Evolutionary conservation across 2,113 vertebrate genomes (phyloP).

Genomic region (Dasypus novemcinctus): DNA sequence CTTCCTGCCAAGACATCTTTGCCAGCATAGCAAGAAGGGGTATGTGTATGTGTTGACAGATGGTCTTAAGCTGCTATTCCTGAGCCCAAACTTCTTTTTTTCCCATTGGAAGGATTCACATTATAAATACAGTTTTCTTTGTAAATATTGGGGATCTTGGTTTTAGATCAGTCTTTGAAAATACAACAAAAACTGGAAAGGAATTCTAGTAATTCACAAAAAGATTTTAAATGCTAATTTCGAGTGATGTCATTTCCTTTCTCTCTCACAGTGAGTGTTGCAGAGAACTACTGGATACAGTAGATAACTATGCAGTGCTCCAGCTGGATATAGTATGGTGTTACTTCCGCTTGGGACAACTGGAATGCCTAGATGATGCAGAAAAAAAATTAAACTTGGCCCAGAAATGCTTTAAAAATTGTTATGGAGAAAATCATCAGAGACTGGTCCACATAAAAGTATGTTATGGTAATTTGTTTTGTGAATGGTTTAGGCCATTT

Average conservation of each 20-base stretch:
- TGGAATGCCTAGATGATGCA: constrained; percentile 91
- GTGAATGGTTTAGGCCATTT: not conserved
- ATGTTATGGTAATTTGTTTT: not conserved
- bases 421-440: constrained; percentile 92
- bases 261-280: constrained; percentile 86
- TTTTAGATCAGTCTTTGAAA: not conserved
- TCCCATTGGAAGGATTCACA: not conserved
- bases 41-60: not conserved
- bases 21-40: not conserved
- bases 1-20: not conserved
- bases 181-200: not conserved
- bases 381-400: constrained; percentile 88
- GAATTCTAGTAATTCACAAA: not conserved
- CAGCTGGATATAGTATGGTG: constrained; percentile 98
- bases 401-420: constrained; percentile 90
- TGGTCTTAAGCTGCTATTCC: not conserved
- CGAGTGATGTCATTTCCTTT: not conserved
- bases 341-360: constrained; percentile 89
- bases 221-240: accelerated
- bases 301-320: constrained; percentile 96
- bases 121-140: not conserved
- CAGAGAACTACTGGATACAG: constrained; percentile 87
- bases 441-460: constrained; percentile 94
- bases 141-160: not conserved
- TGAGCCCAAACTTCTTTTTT: not conserved